phyloP scores from a whole-genome alignment of 1,140 invertebrate genomes.

The Harlomillsia oculata region DNA sequence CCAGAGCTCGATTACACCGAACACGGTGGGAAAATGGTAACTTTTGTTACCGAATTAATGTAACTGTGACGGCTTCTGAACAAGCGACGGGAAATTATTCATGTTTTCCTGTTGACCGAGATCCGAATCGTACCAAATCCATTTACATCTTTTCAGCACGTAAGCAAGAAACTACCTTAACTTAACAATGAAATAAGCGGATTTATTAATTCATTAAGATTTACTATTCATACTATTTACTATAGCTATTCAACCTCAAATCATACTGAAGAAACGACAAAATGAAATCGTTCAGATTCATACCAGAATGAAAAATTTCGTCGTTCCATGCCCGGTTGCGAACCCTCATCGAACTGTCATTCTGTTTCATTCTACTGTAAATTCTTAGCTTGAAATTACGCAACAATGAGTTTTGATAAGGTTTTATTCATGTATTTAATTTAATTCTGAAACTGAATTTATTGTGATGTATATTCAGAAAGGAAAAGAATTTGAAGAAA shows the following conservation, averaged over 20 bases:
- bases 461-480: too few species aligned
- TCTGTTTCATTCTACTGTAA: too few species aligned
- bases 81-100: slow-evolving; percentile 23
- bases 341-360: slow-evolving; percentile 12
- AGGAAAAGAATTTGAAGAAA: too few species aligned
- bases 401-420: too few species aligned
- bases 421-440: too few species aligned
- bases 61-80: slow-evolving; percentile 18
- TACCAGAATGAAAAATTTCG: neutral
- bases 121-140: slow-evolving; percentile 1
- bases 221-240: too few species aligned
- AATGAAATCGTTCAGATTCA: neutral
- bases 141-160: slow-evolving; percentile 21
- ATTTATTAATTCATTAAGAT: too few species aligned
- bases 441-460: too few species aligned
- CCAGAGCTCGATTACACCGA: neutral
- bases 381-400: too few species aligned
- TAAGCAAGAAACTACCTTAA: too few species aligned
- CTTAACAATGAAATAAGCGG: too few species aligned
- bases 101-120: slow-evolving; percentile 14
- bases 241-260: slow-evolving; percentile 15
- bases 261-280: slow-evolving; percentile 14
- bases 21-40: neutral
- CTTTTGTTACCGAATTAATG: slow-evolving; percentile 19
- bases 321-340: slow-evolving; percentile 20